A percentile compares a stretch with the other conserved stretches of the same genome.
Evolutionary conservation across 2,113 vertebrate species (phyloP).

Genomic region (Sinosuthora webbiana): DNA sequence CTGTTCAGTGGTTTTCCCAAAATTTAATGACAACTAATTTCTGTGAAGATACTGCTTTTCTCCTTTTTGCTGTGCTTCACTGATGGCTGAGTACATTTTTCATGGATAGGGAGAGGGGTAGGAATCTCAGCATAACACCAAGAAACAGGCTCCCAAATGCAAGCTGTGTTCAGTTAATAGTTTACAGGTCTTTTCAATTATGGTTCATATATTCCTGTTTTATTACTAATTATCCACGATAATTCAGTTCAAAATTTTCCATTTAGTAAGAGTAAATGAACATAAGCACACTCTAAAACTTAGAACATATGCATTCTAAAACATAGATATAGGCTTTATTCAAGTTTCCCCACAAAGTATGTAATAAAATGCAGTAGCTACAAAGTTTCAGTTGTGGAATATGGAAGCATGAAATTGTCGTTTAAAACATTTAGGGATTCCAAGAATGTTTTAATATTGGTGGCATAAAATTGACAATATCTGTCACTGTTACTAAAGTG

Average conservation of each 20-base stretch:
- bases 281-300: neutral
- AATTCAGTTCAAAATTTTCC: neutral
- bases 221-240: neutral
- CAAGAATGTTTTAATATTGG: neutral
- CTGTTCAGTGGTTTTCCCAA: neutral
- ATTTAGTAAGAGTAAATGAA: neutral
- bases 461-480: neutral
- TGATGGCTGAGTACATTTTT: neutral
- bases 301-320: neutral
- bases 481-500: neutral
- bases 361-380: neutral
- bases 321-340: neutral
- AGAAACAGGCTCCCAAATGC: neutral
- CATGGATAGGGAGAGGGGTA: neutral
- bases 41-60: neutral
- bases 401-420: neutral
- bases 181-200: neutral
- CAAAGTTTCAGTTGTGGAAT: accelerated
- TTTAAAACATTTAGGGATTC: neutral
- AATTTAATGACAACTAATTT: neutral
- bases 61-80: neutral
- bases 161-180: neutral
- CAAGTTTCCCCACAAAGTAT: neutral
- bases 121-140: neutral
- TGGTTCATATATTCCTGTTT: neutral